Evolutionary conservation across 2,888 invertebrate genomes (phyloP), one percentile per base, ranked within the genome.

Genomic region (Lithophane socia): DNA sequence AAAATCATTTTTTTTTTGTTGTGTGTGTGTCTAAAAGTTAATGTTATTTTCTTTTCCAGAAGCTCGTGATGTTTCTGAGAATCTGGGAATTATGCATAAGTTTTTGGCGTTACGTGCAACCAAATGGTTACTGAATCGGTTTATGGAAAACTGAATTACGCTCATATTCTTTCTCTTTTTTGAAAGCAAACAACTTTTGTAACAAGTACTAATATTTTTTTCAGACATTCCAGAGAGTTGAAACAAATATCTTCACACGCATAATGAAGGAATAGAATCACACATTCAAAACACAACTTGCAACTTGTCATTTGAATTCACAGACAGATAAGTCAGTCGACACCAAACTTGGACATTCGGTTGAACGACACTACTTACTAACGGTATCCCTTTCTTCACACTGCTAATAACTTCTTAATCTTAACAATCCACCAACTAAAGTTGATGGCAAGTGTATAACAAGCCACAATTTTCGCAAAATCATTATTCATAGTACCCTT

Each of bases 401-500:
- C 61, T 47, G 37, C 24, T 56, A 69, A 67, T 80, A 65, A 77
- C 49, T 60, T 73, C 52, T 29, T 13, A 80, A 56, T 60, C 64
- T 21, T 60, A 52, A 82, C 82, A 37, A 79, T 37, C 64, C 13
- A 37, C 18, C 37, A 47, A 68, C 75, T 54, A 54, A 82, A 75
- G 44, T 66, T 49, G 29, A 61, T 42, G 29, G 64, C 47, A 80
- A 81, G 70, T 61, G 70, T 76, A 64, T 68, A 78, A 69, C 75
- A 79, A 64, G 72, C 71, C 73, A 83, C 68, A 84, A 75, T 81
- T 79, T 84, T 73, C 73, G 81, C 79, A 67, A 80, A 79, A 78
- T 76, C 79, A 81, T 77, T 82, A 84, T 67, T 84, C 86, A 83
- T 82, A 18, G 67, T 69, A 64, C 73, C 77, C 82, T 75, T 85